Conservation (phyloP, 2,888 invertebrate species). For the Phasia obesa region DNA sequence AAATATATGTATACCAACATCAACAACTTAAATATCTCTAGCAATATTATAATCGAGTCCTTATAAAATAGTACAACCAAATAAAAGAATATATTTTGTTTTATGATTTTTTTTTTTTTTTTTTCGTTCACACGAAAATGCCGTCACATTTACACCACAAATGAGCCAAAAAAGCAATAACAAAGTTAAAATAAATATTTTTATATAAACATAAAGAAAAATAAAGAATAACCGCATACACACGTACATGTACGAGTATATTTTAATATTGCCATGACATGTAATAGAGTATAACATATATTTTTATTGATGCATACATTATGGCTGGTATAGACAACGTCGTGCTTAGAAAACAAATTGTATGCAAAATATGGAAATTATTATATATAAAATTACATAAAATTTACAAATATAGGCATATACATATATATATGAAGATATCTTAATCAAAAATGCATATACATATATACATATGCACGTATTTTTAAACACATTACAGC, state of each 20-base stretch:
- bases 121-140: background rate
- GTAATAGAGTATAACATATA: constrained; percentile 23
- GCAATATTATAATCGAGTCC: background rate
- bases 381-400: constrained; percentile 49
- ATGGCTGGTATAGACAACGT: constrained; percentile 50
- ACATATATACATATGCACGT: background rate
- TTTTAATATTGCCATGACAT: constrained; percentile 5
- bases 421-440: no score
- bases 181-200: no score
- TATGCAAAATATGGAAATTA: constrained; percentile 67
- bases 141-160: background rate
- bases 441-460: no score
- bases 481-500: no score
- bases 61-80: constrained; percentile 48
- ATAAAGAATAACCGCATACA: background rate
- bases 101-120: constrained; percentile 47
- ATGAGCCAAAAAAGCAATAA: no score
- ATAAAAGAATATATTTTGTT: constrained; percentile 58
- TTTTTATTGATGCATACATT: constrained; percentile 52
- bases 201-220: no score
- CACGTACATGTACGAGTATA: background rate
- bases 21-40: background rate
- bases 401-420: background rate
- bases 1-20: background rate
- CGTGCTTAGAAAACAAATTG: constrained; percentile 66